A percentile compares a stretch with the other conserved stretches of the same genome.
phyloP scores from a whole-genome alignment of 2,888 invertebrate species.

The Trissolcus japonicus region DNA sequence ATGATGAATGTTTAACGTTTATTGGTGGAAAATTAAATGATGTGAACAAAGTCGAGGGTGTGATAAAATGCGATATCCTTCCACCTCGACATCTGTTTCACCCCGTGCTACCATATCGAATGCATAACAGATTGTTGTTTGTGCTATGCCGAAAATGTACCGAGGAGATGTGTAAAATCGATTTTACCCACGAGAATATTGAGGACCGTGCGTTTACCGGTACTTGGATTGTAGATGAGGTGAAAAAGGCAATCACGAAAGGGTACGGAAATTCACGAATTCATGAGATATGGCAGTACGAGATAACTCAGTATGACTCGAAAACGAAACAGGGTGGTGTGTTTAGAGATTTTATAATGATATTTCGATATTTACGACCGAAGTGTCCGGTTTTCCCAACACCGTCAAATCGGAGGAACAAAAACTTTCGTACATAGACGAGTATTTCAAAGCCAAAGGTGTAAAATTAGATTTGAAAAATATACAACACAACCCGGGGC shows the following conservation, averaged over 20 bases:
- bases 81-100: slow-evolving; percentile 53
- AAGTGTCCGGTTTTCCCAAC: slow-evolving; percentile 18
- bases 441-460: background rate
- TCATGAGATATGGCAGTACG: slow-evolving; percentile 29
- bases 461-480: slow-evolving; percentile 1
- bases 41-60: slow-evolving; percentile 49
- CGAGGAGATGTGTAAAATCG: slow-evolving; percentile 27
- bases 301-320: slow-evolving; percentile 8
- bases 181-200: background rate
- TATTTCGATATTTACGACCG: slow-evolving; percentile 21
- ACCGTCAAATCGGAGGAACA: background rate
- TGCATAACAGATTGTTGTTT: slow-evolving; percentile 67
- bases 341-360: slow-evolving; percentile 21
- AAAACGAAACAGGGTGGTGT: background rate
- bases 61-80: slow-evolving; percentile 61
- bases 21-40: slow-evolving; percentile 20
- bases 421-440: background rate
- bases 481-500: slow-evolving; percentile 5
- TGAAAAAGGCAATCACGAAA: background rate
- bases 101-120: slow-evolving; percentile 32
- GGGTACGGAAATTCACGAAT: slow-evolving; percentile 2
- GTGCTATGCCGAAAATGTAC: slow-evolving; percentile 67
- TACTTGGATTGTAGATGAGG: slow-evolving; percentile 11
- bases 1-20: background rate
- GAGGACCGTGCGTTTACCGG: background rate